Evolutionary conservation across 2,113 vertebrate species (phyloP).

Genomic region (Eonycteris spelaea): DNA sequence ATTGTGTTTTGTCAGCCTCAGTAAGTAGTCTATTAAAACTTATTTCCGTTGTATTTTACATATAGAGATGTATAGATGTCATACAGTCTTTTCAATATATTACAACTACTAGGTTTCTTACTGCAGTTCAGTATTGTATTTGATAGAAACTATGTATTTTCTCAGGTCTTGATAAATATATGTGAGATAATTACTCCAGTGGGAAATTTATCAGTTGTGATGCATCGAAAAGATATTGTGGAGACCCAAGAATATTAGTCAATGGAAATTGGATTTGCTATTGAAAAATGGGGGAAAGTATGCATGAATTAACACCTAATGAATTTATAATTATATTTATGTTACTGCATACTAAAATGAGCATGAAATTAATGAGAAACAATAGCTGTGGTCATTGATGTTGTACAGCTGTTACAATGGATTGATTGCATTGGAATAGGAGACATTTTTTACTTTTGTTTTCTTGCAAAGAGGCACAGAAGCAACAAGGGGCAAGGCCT

Average conservation of each 20-base stretch:
- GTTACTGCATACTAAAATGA: not conserved
- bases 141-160: not conserved
- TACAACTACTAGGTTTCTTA: not conserved
- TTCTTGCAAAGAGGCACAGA: not conserved
- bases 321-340: slow-evolving; percentile 30
- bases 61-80: too few species aligned
- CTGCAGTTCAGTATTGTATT: not conserved
- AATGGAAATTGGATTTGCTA: not conserved
- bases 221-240: not conserved
- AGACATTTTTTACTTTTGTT: not conserved
- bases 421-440: not conserved
- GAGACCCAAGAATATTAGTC: not conserved
- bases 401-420: not conserved
- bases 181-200: not conserved
- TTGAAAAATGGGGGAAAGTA: not conserved
- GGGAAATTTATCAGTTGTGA: not conserved
- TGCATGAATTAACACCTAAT: slow-evolving; percentile 22
- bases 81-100: not conserved
- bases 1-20: not conserved
- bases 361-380: not conserved
- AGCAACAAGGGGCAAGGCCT: not conserved
- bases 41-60: not conserved
- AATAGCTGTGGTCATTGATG: not conserved
- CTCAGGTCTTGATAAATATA: not conserved
- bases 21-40: not conserved